These are phyloP conservation scores for Thermophis baileyi DNA, from an alignment of 2,113 vertebrate genomes.

Conservation along the genomic window DNA sequence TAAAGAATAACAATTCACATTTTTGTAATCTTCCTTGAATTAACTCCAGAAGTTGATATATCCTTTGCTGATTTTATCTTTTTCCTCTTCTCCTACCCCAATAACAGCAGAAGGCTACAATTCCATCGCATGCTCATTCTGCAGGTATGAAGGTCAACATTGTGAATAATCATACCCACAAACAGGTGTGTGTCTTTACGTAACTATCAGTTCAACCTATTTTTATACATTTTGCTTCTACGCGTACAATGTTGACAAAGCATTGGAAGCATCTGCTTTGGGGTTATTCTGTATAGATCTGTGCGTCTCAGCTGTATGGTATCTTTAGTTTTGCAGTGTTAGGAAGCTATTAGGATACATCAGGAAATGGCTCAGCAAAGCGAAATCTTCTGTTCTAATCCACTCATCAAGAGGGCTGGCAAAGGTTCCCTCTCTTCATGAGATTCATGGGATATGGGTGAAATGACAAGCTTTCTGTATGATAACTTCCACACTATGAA, in stretches of 20 bases:
- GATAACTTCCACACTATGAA: neutral
- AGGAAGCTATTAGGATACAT: neutral
- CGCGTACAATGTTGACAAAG: neutral
- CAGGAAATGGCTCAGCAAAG: neutral
- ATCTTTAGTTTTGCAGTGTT: neutral
- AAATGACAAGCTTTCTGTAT: neutral
- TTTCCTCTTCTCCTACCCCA: slow-evolving; percentile 36
- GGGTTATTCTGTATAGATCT: neutral
- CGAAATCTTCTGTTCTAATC: neutral
- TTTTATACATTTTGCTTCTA: neutral
- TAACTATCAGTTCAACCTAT: neutral
- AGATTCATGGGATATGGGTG: neutral
- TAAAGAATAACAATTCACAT: neutral
- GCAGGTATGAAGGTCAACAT: slow-evolving; percentile 81
- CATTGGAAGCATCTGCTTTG: neutral
- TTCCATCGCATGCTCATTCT: slow-evolving; percentile 65
- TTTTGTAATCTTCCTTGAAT: neutral
- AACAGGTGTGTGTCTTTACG: slow-evolving; percentile 64
- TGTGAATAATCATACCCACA: slow-evolving; percentile 74
- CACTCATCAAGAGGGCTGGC: neutral
- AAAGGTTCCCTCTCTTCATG: neutral
- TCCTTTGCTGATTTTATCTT: slow-evolving; percentile 18
- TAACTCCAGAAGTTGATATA: neutral
- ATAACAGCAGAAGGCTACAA: slow-evolving; percentile 70
- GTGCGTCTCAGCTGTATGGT: too few species aligned